Percentiles rank a stretch among this genome's conserved stretches.
These are phyloP conservation scores for Epizoanthus ramosus DNA, from an alignment of 92 coral and sea anemone species.

Conservation along the genomic window DNA sequence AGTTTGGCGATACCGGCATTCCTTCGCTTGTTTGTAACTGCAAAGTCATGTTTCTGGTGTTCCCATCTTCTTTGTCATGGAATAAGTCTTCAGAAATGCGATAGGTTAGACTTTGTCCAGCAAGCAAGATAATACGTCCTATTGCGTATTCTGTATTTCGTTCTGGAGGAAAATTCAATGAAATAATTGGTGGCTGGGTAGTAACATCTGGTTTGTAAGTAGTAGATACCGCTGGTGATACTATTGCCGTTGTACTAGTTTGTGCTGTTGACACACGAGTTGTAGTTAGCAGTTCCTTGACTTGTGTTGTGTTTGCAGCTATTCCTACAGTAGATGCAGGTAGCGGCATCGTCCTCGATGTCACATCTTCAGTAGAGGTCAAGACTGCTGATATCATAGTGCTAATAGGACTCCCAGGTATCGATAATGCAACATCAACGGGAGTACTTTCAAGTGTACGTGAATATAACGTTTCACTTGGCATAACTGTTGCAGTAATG, in stretches of 20 bases:
- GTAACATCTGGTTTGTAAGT: conserved; percentile 1
- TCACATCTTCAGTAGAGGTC: not conserved
- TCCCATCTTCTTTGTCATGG: conserved; percentile 79
- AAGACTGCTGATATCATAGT: not conserved
- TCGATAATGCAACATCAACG: not conserved
- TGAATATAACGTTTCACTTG: too few relatives aligned
- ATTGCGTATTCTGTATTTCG: conserved; percentile 45
- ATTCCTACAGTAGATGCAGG: not conserved
- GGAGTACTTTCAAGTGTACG: not conserved
- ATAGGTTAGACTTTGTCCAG: conserved; percentile 67
- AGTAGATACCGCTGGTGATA: not conserved
- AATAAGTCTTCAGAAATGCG: conserved; percentile 73
- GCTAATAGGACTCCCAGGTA: not conserved
- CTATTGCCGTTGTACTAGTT: not conserved
- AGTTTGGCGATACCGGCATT: conserved; percentile 53
- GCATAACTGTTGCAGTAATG: too few relatives aligned
- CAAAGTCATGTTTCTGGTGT: conserved; percentile 74
- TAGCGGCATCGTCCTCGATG: not conserved
- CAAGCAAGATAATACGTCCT: conserved; percentile 56
- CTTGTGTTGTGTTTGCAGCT: conserved; percentile 3
- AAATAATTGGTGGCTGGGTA: not conserved
- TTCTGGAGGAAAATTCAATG: conserved; percentile 51
- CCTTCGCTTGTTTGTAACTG: conserved; percentile 63
- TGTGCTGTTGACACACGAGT: not conserved
- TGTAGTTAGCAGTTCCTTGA: not conserved